phyloP scores from a whole-genome alignment of 2,113 vertebrate species.

The Tragelaphus strepsiceros region DNA sequence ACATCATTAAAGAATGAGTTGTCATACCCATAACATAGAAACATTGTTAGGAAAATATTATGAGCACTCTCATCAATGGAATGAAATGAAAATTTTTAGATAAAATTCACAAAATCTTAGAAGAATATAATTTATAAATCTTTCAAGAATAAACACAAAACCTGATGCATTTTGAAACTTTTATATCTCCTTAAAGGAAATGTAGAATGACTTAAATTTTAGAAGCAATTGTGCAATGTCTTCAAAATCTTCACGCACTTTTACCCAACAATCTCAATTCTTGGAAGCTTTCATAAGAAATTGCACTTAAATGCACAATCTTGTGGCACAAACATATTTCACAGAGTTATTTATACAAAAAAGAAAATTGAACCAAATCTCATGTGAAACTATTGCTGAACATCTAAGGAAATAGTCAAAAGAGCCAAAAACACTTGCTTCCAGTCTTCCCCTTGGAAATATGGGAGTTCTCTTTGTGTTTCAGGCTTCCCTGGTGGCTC shows the following conservation, averaged over 20 bases:
- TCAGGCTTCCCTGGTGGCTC: neutral
- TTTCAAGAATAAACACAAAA: neutral
- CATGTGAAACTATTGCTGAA: neutral
- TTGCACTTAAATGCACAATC: neutral
- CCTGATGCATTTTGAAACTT: neutral
- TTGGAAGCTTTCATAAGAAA: neutral
- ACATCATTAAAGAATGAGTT: neutral
- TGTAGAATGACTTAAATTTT: neutral
- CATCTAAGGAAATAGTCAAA: neutral
- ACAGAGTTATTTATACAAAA: neutral
- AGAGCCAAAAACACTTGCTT: neutral
- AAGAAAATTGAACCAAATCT: neutral
- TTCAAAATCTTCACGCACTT: neutral
- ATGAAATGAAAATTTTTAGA: constrained; percentile 1
- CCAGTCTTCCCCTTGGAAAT: neutral
- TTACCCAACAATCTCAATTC: neutral
- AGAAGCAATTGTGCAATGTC: neutral
- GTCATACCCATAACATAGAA: neutral
- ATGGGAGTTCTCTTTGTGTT: neutral
- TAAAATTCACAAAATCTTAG: neutral
- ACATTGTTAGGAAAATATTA: neutral
- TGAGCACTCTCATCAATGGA: neutral
- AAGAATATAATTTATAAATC: neutral
- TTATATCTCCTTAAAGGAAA: neutral
- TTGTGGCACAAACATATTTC: neutral